These are phyloP conservation scores for Terebella lapidaria DNA, from an alignment of 2,888 invertebrate genomes.

Conservation along the genomic window DNA sequence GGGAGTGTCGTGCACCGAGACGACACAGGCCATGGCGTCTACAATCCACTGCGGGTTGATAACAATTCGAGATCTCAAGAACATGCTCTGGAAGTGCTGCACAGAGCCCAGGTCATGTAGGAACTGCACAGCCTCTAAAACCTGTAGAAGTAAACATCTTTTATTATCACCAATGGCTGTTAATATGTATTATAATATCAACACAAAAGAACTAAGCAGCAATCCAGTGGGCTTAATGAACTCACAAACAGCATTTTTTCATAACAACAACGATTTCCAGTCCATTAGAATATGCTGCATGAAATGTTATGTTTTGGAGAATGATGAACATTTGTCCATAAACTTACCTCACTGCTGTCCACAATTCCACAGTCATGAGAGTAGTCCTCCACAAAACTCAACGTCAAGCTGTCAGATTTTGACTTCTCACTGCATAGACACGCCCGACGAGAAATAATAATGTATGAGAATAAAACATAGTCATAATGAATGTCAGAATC, in stretches of 20 bases:
- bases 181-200: too few relatives aligned
- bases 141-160: conserved; percentile 30
- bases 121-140: conserved; percentile 46
- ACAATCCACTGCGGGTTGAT: conserved; percentile 53
- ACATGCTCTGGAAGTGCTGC: conserved; percentile 49
- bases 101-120: conserved; percentile 51
- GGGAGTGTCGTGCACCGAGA: conserved; percentile 47
- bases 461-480: too few relatives aligned
- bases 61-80: conserved; percentile 42
- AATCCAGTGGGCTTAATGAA: too few relatives aligned
- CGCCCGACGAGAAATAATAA: too few relatives aligned
- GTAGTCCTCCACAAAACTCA: conserved; percentile 15
- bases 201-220: too few relatives aligned
- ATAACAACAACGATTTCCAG: too few relatives aligned
- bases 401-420: conserved; percentile 7
- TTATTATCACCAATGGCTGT: too few relatives aligned
- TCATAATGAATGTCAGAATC: too few relatives aligned
- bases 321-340: too few relatives aligned
- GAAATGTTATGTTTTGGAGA: too few relatives aligned
- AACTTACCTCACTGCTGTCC: conserved; percentile 23
- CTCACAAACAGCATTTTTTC: too few relatives aligned
- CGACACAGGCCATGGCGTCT: conserved; percentile 52
- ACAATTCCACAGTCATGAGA: conserved; percentile 20
- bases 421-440: conserved; percentile 7
- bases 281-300: too few relatives aligned